Percentiles rank a stretch among this genome's conserved stretches.
Evolutionary conservation across 64 coral and sea anemone species (phyloP).

Genomic region (Pocillopora damicornis): DNA sequence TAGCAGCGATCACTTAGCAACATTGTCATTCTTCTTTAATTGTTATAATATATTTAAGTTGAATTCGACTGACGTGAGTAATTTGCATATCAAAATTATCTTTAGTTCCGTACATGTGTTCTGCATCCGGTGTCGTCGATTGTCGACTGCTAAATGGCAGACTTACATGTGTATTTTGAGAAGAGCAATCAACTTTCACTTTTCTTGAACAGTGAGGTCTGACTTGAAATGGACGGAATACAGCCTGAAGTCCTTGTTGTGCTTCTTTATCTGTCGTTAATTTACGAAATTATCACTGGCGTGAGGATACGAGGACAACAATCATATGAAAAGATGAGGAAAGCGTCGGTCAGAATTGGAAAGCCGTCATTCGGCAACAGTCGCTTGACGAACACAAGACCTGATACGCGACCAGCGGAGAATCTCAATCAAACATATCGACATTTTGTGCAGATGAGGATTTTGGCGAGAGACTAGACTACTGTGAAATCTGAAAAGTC

Average conservation of each 20-base stretch:
- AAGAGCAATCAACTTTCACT: background rate
- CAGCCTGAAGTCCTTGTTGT: conserved; percentile 46
- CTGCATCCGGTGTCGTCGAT: background rate
- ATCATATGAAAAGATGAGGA: conserved; percentile 23
- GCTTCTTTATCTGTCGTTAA: conserved; percentile 34
- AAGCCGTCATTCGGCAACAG: background rate
- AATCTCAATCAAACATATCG: conserved; percentile 19
- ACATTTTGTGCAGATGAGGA: conserved; percentile 67
- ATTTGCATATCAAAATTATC: background rate
- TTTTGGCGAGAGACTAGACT: conserved; percentile 30
- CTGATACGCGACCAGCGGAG: background rate
- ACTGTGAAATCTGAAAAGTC: background rate
- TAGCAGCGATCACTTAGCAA: background rate
- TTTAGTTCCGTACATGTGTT: background rate
- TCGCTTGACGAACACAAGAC: background rate
- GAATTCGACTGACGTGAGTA: background rate
- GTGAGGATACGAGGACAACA: conserved; percentile 32
- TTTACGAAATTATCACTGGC: conserved; percentile 40
- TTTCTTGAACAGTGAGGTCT: too few species aligned
- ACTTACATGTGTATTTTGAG: background rate
- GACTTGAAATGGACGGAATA: conserved; percentile 25
- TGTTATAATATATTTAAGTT: background rate
- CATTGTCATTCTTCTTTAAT: background rate
- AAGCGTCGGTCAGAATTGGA: background rate
- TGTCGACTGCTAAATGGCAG: background rate